Conservation (phyloP, 1,140 invertebrate genomes). For the Hypothenemus hampei region DNA sequence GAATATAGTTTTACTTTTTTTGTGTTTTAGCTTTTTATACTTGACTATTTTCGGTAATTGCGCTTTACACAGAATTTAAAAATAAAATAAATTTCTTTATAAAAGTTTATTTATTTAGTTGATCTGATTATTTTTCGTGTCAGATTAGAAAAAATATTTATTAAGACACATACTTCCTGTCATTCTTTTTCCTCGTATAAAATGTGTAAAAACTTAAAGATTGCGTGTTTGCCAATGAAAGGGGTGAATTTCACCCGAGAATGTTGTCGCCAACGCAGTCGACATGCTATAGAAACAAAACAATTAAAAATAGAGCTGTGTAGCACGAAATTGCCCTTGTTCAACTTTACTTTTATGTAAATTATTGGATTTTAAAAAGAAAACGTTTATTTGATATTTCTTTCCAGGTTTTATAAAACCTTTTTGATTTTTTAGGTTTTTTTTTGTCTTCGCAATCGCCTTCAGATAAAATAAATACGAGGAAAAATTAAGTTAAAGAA, state of each 20-base stretch:
- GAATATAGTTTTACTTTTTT: too few relatives aligned
- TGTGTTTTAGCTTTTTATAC: too few relatives aligned
- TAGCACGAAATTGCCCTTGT: slow-evolving; percentile 7
- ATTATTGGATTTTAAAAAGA: background rate
- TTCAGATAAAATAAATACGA: slow-evolving; percentile 16
- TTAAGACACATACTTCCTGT: too few relatives aligned
- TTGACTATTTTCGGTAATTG: too few relatives aligned
- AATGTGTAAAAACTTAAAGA: too few relatives aligned
- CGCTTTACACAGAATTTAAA: too few relatives aligned
- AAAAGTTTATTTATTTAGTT: too few relatives aligned
- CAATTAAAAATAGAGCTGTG: slow-evolving; percentile 13
- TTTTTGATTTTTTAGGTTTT: background rate
- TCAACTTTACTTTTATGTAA: slow-evolving; percentile 6
- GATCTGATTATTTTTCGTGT: too few relatives aligned
- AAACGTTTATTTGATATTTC: background rate
- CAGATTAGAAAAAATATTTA: too few relatives aligned
- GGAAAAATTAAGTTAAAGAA: slow-evolving; percentile 7
- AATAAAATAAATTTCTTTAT: too few relatives aligned
- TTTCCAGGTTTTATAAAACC: background rate
- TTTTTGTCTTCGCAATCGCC: background rate
- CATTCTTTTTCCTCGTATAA: too few relatives aligned
- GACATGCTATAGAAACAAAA: background rate
- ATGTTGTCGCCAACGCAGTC: slow-evolving; percentile 1
- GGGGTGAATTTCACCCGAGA: background rate
- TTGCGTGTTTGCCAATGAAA: too few relatives aligned